phyloP scores from a whole-genome alignment of 2,888 invertebrate genomes.

The Aleiodes testaceus region DNA sequence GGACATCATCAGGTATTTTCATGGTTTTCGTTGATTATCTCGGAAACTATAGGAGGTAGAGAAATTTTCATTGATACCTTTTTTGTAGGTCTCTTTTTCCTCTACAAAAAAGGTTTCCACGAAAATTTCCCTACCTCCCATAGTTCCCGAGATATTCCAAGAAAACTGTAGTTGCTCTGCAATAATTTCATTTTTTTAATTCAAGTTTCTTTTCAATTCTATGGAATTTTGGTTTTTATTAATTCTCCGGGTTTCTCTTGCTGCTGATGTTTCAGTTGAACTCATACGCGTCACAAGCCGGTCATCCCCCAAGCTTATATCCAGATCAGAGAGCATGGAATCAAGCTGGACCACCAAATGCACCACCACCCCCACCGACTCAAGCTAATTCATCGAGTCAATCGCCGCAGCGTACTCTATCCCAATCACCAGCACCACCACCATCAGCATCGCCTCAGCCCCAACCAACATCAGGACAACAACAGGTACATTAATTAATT shows the following conservation, averaged over 20 bases:
- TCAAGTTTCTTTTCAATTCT: no score
- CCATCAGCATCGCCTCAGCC: slow-evolving; percentile 71
- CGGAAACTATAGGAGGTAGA: no score
- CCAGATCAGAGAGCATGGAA: slow-evolving; percentile 71
- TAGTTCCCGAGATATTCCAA: no score
- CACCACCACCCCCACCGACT: slow-evolving; percentile 66
- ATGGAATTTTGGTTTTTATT: neutral
- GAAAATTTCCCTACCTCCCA: no score
- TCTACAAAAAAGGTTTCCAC: no score
- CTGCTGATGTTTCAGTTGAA: slow-evolving; percentile 61
- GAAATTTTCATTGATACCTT: no score
- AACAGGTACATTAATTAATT: slow-evolving; percentile 46
- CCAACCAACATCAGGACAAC: slow-evolving; percentile 65
- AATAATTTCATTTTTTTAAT: no score
- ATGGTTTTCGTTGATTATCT: slow-evolving; percentile 2
- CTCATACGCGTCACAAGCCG: slow-evolving; percentile 67
- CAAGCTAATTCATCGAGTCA: slow-evolving; percentile 69
- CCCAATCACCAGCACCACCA: slow-evolving; percentile 71
- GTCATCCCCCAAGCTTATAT: slow-evolving; percentile 68
- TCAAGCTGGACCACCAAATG: slow-evolving; percentile 68
- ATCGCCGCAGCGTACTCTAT: slow-evolving; percentile 70
- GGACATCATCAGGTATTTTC: slow-evolving; percentile 68
- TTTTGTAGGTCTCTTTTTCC: no score
- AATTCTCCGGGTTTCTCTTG: slow-evolving; percentile 8
- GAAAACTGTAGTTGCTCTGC: no score